Percentiles rank a stretch among this genome's conserved stretches.
Conservation (phyloP, 2,888 invertebrate genomes). For the Argynnis bischoffii region DNA sequence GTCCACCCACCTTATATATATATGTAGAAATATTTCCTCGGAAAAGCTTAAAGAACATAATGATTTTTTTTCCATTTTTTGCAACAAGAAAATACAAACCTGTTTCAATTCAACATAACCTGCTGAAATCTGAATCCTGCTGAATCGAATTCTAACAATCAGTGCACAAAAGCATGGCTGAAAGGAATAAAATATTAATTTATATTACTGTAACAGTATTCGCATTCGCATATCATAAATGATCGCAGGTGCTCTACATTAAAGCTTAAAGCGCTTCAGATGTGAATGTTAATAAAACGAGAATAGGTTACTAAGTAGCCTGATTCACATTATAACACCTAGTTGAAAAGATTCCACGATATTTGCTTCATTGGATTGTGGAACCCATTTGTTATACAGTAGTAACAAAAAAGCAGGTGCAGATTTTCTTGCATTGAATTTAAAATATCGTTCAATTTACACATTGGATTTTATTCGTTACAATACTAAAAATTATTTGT, state of each 20-base stretch:
- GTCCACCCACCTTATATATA: too few relatives aligned
- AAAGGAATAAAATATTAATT: slow-evolving; percentile 7
- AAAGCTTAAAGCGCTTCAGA: neutral
- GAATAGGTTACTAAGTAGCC: slow-evolving; percentile 14
- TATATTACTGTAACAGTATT: neutral
- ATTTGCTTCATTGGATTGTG: slow-evolving; percentile 19
- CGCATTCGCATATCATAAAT: neutral
- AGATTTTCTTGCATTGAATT: neutral
- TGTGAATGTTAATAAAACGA: slow-evolving; percentile 9
- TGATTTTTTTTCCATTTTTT: too few relatives aligned
- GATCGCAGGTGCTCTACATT: slow-evolving; percentile 10
- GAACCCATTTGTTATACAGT: neutral
- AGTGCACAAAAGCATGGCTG: too few relatives aligned
- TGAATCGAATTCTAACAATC: too few relatives aligned
- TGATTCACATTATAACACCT: slow-evolving; percentile 8
- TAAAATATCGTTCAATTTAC: neutral
- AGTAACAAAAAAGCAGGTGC: neutral
- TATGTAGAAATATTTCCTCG: too few relatives aligned
- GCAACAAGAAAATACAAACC: too few relatives aligned
- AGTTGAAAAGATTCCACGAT: slow-evolving; percentile 16
- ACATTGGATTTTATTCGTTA: too few relatives aligned
- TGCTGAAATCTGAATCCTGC: too few relatives aligned
- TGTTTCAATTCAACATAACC: too few relatives aligned
- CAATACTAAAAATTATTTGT: too few relatives aligned
- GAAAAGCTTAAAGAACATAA: too few relatives aligned